phyloP scores from a whole-genome alignment of 37 sponge, comb jelly and placozoan species.

The Axinella damicornis region DNA sequence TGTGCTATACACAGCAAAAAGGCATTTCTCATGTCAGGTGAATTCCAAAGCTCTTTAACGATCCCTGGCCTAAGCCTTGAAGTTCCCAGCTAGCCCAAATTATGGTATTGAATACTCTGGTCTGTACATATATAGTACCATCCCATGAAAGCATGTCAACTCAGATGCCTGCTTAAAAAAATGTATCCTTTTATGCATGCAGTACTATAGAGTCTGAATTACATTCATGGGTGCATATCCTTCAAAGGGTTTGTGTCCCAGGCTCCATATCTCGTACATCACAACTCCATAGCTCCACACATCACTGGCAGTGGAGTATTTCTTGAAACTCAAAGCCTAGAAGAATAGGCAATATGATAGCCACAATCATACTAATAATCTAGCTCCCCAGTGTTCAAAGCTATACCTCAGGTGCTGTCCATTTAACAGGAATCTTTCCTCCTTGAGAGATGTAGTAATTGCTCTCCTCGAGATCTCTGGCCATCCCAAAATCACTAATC shows the following conservation, averaged over 20 bases:
- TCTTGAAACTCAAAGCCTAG: slow-evolving; percentile 18
- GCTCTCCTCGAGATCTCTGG: slow-evolving; percentile 29
- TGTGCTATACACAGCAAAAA: too few species aligned
- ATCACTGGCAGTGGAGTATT: slow-evolving; percentile 33
- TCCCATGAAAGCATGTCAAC: too few species aligned
- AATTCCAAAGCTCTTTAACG: too few species aligned
- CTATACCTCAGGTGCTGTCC: slow-evolving; percentile 42
- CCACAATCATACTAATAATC: neutral
- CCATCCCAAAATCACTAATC: slow-evolving; percentile 51
- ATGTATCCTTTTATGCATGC: too few species aligned
- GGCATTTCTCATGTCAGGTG: too few species aligned
- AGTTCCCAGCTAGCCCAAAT: too few species aligned
- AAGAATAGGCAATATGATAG: neutral
- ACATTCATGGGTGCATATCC: neutral
- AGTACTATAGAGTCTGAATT: too few species aligned
- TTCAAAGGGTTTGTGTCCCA: slow-evolving; percentile 45
- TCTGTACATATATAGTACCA: too few species aligned
- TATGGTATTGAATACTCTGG: too few species aligned
- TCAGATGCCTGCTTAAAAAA: too few species aligned
- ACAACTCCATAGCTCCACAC: slow-evolving; percentile 36
- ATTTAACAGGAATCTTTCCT: slow-evolving; percentile 30
- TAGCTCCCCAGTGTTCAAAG: too few species aligned
- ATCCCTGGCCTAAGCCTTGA: too few species aligned
- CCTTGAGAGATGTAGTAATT: slow-evolving; percentile 32
- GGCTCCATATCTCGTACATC: slow-evolving; percentile 41